Evolutionary conservation across 2,888 invertebrate species (phyloP).

Genomic region (Chalcis sispes): DNA sequence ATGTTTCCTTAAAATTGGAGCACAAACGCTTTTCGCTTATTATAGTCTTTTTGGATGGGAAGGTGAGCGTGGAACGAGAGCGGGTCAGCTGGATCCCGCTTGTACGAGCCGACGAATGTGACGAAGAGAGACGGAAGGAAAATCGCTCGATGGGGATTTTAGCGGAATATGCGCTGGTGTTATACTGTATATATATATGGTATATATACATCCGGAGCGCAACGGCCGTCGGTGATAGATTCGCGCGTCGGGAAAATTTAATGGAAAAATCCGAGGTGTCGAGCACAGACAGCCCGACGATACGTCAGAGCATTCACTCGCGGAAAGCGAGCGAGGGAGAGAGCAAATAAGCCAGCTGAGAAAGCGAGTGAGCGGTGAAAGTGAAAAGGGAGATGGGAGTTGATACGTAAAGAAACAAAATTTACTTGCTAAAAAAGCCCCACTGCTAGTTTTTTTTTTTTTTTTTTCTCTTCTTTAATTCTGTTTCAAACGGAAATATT

Average conservation of each 20-base stretch:
- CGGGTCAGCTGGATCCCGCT: no score
- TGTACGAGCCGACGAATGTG: neutral
- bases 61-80: slow-evolving; percentile 23
- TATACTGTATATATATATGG: neutral
- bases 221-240: slow-evolving; percentile 72
- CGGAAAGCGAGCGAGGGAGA: neutral
- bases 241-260: slow-evolving; percentile 73
- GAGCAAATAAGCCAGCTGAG: neutral
- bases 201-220: neutral
- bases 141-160: slow-evolving; percentile 13
- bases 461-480: no score
- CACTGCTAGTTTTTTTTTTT: no score
- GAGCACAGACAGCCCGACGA: slow-evolving; percentile 73
- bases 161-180: neutral
- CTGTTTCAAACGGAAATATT: no score
- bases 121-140: neutral
- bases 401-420: slow-evolving; percentile 22
- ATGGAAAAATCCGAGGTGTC: slow-evolving; percentile 76
- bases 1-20: no score
- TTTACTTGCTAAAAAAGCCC: slow-evolving; percentile 11
- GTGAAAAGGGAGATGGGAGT: slow-evolving; percentile 36
- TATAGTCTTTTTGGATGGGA: neutral
- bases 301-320: slow-evolving; percentile 72
- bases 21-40: neutral
- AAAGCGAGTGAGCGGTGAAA: slow-evolving; percentile 24